phyloP scores from a whole-genome alignment of 2,113 vertebrate genomes.

The Ranitomeya variabilis region DNA sequence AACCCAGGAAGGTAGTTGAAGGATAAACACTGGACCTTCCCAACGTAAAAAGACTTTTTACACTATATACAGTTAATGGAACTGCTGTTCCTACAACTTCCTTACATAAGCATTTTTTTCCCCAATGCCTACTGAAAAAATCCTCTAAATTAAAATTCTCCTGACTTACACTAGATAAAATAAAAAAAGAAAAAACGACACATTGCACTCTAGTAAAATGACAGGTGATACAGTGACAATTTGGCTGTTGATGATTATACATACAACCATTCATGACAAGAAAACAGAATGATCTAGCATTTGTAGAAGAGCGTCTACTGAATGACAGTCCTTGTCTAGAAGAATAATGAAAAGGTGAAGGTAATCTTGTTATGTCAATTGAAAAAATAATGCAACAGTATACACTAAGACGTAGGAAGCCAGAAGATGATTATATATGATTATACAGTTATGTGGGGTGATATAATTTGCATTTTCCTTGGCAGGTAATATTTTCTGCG shows the following conservation, averaged over 20 bases:
- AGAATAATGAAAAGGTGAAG: conserved; percentile 28
- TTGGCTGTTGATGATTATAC: not conserved
- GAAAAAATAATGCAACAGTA: conserved; percentile 29
- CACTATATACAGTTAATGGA: not conserved
- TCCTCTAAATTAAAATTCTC: not conserved
- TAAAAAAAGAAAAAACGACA: too few relatives aligned
- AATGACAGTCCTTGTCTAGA: conserved; percentile 3
- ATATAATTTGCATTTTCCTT: conserved; percentile 47
- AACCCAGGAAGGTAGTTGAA: too few relatives aligned
- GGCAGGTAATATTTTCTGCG: conserved; percentile 37
- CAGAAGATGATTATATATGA: conserved; percentile 40
- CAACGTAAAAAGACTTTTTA: not conserved
- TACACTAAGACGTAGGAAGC: conserved; percentile 24
- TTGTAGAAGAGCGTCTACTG: conserved; percentile 1
- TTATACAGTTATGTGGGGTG: conserved; percentile 22
- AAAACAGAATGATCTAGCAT: not conserved
- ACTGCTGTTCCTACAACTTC: not conserved
- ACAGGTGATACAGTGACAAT: not conserved
- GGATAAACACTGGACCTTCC: not conserved
- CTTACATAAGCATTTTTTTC: not conserved
- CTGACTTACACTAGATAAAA: not conserved
- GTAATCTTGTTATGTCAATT: conserved; percentile 38
- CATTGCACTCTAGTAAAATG: not conserved
- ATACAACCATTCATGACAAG: not conserved
- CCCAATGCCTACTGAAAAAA: not conserved